Evolutionary conservation across 2,797 vertebrate species (phyloP), one percentile per base, ranked within the genome.

Genomic region (Selene dorsalis): DNA sequence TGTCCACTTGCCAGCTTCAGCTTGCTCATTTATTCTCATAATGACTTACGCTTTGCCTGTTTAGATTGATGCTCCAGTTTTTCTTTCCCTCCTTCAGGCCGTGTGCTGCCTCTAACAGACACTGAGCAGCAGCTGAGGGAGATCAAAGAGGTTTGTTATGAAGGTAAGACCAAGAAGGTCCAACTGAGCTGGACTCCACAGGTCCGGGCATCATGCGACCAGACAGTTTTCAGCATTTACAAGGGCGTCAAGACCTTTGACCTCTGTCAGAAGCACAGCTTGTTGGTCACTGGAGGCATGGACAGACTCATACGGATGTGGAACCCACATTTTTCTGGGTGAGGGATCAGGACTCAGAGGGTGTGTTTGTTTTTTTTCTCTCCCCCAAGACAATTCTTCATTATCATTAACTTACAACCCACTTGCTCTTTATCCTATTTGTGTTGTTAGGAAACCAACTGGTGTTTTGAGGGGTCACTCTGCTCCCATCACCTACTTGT

Each of bases 161-260:
- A 93, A 57, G 89, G 75, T 1, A 95, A 93, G 75, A 74, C 69
- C 67, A 94, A 80, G 75, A 95, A 88, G 87, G 67, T 64, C 7
- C 58, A 71, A 3, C 18, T 82, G 4, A 85, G 82, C 63, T 35
- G 77, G 90, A 57, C 77, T 61, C 92, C 94, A 41, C 93, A 88
- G 76, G 87, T 62, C 53, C 85, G 91, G 63, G 80, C 88, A 0
- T n/a, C 88, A 4, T 71, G 79, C 59, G 91, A 95, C 89, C 95
- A 94, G 87, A 92, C 35, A 0, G 63, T 93, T 22, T 95, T 96
- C 83, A 73, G 24, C 24, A 47, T 92, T 59, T 78, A 87, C 82
- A 94, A 92, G 90, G 95, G 93, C 48, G 92, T 94, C 55, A 94
- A 94, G 88, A 84, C 80, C 0, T 96, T 96, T 91, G 94, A 83